phyloP scores from a whole-genome alignment of 2,888 invertebrate genomes.

The Quadriops clusia region DNA sequence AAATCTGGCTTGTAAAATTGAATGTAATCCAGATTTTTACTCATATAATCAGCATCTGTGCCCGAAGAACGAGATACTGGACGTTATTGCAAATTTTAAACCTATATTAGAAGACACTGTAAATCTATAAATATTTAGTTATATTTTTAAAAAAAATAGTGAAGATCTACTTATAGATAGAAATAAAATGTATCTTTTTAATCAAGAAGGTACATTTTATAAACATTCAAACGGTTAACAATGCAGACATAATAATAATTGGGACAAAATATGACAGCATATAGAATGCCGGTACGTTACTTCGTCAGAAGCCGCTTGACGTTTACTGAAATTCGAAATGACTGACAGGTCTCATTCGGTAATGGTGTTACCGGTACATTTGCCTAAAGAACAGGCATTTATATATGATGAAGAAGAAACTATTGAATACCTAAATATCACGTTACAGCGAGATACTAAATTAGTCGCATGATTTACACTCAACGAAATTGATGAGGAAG shows the following conservation, averaged over 20 bases:
- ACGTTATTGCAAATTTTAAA: no score
- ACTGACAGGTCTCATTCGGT: background rate
- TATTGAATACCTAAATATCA: constrained; percentile 9
- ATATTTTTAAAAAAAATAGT: no score
- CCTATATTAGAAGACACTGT: no score
- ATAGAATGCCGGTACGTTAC: background rate
- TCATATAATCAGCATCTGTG: no score
- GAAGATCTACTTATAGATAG: no score
- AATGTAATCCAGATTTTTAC: no score
- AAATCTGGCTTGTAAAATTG: no score
- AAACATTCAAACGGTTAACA: background rate
- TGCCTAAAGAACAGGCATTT: constrained; percentile 19
- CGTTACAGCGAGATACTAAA: constrained; percentile 11
- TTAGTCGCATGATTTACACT: constrained; percentile 22
- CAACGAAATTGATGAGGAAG: constrained; percentile 15
- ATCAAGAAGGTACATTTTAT: no score
- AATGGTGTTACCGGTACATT: constrained; percentile 25
- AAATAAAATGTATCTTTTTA: no score
- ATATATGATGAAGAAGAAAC: constrained; percentile 12
- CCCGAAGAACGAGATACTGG: no score
- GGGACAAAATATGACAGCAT: background rate
- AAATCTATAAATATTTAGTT: no score
- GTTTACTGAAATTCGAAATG: background rate
- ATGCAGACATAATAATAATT: no score
- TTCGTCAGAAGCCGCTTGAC: background rate